A percentile compares a stretch with the other conserved stretches of the same genome.
phyloP scores from a whole-genome alignment of 1,140 invertebrate genomes.

The Cydia pomonella region DNA sequence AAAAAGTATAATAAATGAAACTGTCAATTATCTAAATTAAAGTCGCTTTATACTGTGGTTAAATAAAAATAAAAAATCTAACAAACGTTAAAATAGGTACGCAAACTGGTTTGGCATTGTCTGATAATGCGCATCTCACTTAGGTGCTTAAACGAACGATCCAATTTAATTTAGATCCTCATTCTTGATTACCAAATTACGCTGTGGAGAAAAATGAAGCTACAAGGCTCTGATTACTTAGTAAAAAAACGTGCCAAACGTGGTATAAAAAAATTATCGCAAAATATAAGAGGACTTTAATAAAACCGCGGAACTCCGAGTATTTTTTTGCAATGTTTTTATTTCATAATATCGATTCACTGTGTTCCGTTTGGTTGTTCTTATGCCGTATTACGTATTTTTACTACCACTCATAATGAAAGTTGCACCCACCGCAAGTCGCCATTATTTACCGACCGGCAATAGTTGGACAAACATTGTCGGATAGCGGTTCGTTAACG shows the following conservation, averaged over 20 bases:
- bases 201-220: slow-evolving; percentile 16
- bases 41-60: too few relatives aligned
- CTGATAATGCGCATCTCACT: slow-evolving; percentile 13
- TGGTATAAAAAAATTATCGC: too few relatives aligned
- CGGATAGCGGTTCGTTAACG: slow-evolving; percentile 14
- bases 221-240: slow-evolving; percentile 2
- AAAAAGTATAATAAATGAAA: too few relatives aligned
- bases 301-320: too few relatives aligned
- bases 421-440: background rate
- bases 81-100: background rate
- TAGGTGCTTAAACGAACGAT: slow-evolving; percentile 12
- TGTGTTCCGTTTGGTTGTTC: too few relatives aligned
- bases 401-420: background rate
- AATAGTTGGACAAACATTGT: slow-evolving; percentile 14
- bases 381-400: too few relatives aligned
- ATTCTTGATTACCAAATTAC: slow-evolving; percentile 32
- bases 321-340: too few relatives aligned
- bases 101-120: slow-evolving; percentile 1
- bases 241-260: background rate
- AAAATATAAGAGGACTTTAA: too few relatives aligned
- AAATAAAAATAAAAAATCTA: background rate
- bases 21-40: too few relatives aligned
- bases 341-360: too few relatives aligned
- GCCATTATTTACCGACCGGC: slow-evolving; percentile 9
- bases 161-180: slow-evolving; percentile 28